These are phyloP conservation scores for Orthonevra nobilis DNA, from an alignment of 2,888 invertebrate genomes.

Conservation along the genomic window DNA sequence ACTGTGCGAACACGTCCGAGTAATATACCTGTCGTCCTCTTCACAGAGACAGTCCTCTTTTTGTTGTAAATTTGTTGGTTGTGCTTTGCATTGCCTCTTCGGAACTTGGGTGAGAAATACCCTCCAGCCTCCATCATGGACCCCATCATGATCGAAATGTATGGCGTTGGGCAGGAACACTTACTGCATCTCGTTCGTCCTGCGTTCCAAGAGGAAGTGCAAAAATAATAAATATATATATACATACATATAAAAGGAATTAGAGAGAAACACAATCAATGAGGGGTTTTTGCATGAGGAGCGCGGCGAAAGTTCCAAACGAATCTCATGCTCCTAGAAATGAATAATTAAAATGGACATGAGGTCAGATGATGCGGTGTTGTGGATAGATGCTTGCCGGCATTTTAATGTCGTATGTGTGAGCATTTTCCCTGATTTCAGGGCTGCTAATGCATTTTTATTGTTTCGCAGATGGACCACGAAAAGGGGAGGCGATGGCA, in stretches of 20 bases:
- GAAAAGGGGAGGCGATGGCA: constrained; percentile 11
- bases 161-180: constrained; percentile 35
- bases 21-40: constrained; percentile 67
- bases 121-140: background rate
- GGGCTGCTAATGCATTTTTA: constrained; percentile 61
- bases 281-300: too few species aligned
- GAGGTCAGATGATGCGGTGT: constrained; percentile 62
- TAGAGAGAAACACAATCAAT: too few species aligned
- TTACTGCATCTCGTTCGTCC: constrained; percentile 51
- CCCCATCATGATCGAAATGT: background rate
- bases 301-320: constrained; percentile 46
- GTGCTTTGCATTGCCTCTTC: too few species aligned
- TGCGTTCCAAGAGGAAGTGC: constrained; percentile 3
- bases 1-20: constrained; percentile 66
- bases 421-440: constrained; percentile 29
- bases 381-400: constrained; percentile 28
- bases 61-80: too few species aligned
- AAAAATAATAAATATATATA: background rate
- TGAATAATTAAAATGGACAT: constrained; percentile 70
- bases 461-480: constrained; percentile 35
- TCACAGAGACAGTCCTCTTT: constrained; percentile 43
- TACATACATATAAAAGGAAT: too few species aligned
- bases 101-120: too few species aligned
- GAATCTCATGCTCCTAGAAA: constrained; percentile 61
- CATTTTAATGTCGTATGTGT: constrained; percentile 22